Base-by-base conservation (phyloP, 2,797 vertebrate species). In the Xenentodon cancila region DNA sequence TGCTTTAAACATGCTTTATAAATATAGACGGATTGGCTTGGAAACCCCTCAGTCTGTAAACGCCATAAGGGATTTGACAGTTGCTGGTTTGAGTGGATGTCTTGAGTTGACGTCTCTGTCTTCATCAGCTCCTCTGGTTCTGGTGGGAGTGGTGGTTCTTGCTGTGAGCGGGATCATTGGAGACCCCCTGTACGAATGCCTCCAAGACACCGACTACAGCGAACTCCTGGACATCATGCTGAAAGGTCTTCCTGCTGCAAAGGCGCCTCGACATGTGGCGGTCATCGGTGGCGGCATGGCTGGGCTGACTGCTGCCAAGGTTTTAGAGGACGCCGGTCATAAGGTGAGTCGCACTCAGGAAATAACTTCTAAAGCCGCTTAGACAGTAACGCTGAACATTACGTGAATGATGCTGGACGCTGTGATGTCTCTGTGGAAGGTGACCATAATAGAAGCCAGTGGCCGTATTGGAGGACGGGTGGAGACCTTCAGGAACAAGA, bases 371-470 rank as follows among this genome's bases (percentile, higher is more conserved):
- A 3, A 50, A 6, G 1, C 9, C 18, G 5, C 30, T 30, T 8
- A 3, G 30, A 30, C n/a, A 1, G 3, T n/a, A 15, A 21, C 12
- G 18, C 20, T 17, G 6, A 9, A 16, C n/a, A 50, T n/a, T 9
- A 22, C 21, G 9, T 25, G 6, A 30, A 11, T 52, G 13, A 9
- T 17, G 7, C 34, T 21, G 18, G 18, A 25, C 21, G 9, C 18
- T 55, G 6, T 3, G 8, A 2, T 67, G 49, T 79, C 18, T 64
- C 8, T 15, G 1, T 63, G 59, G 40, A 82, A 87, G 95, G 92
- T 96, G 74, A 95, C 93, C 27, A 82, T 96, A 55, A 84, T 96
- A 48, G 95, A 96, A 73, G 95, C 94, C 43, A 92, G 88, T 68
- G 55, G 53, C 9, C 92, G 88, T 16, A 82, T 94, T 0, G 95